Evolutionary conservation across 2,113 vertebrate species (phyloP), one percentile per base, ranked within the genome.

Genomic region (Elgaria multicarinata): DNA sequence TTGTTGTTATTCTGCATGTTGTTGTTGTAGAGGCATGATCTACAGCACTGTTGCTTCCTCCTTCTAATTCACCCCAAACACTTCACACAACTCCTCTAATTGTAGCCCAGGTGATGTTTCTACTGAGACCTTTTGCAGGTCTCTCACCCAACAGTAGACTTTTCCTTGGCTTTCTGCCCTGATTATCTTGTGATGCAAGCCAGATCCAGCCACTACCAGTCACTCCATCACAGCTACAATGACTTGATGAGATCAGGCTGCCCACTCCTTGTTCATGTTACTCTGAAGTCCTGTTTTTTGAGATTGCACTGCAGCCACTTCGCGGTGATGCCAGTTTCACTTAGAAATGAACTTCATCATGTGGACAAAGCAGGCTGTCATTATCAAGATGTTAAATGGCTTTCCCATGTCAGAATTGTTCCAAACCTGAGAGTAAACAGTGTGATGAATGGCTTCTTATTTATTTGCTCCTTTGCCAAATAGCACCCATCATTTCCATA

Each of bases 381-480:
- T 84, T 89, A 89, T 55, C 72, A 89, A 89, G 81, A 78, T 84
- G 44, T 84, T 77, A 89, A 84, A 84, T 78, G 62, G 46, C 44
- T 89, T 89, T 89, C 88, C 36, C 16, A 55, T 78, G 81, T 84
- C 81, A 89, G 81, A 36, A 74, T 6, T 84, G 44, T 69, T 84
- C 88, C 44, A 77, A 84, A 66, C 72, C 33, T 84, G 24, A 72
- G 72, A 77, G 44, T 67, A 67, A 89, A 84, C 33, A 77, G 58
- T 46, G 42, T 84, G 88, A 89, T 77, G 33, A 84, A 53, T 84
- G 33, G 14, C 58, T 89, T 89, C 14, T 75, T 36, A 31, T 89
- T 75, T 69, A 50, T 53, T 89, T 89, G 44, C 76, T 83, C 44
- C 81, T 84, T 78, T 84, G 81, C 72, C 16, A 89, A 89, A 84